Conservation (phyloP, 2,797 vertebrate genomes). For the Lindbergichthys nudifrons region DNA sequence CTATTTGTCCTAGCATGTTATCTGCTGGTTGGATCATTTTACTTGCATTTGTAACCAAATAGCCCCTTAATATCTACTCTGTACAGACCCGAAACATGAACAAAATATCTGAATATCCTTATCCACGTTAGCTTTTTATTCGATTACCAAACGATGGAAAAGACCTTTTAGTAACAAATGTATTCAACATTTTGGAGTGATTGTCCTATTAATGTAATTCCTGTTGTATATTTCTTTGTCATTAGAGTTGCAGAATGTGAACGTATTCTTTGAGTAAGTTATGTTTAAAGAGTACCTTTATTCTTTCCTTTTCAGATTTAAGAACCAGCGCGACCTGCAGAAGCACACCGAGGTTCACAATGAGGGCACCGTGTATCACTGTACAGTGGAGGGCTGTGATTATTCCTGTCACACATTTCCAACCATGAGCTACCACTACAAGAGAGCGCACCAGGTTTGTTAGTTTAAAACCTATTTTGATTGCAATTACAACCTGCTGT, state of each 20-base stretch:
- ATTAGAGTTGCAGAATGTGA: not conserved
- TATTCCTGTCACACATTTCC: constrained; percentile 81
- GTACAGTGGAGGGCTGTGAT: constrained; percentile 83
- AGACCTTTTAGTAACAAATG: not conserved
- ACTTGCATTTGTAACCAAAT: not conserved
- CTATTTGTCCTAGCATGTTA: not conserved
- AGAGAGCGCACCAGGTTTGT: constrained; percentile 80
- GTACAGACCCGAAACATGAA: not conserved
- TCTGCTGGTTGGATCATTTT: not conserved
- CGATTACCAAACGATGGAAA: not conserved
- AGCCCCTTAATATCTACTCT: not conserved
- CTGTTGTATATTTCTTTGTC: not conserved
- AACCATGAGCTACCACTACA: constrained; percentile 81
- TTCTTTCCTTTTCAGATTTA: constrained; percentile 74
- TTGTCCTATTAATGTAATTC: not conserved
- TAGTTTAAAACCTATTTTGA: not conserved
- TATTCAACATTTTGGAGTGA: not conserved
- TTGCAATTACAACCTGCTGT: not conserved
- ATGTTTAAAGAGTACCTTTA: not conserved
- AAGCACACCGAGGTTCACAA: constrained; percentile 86
- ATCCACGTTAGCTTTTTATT: not conserved
- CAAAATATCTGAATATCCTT: not conserved
- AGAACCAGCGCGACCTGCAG: constrained; percentile 84
- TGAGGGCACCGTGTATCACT: constrained; percentile 86
- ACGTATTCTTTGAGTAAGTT: not conserved